Conservation (phyloP, 2,113 vertebrate species). For the Odontophorus gujanensis region DNA sequence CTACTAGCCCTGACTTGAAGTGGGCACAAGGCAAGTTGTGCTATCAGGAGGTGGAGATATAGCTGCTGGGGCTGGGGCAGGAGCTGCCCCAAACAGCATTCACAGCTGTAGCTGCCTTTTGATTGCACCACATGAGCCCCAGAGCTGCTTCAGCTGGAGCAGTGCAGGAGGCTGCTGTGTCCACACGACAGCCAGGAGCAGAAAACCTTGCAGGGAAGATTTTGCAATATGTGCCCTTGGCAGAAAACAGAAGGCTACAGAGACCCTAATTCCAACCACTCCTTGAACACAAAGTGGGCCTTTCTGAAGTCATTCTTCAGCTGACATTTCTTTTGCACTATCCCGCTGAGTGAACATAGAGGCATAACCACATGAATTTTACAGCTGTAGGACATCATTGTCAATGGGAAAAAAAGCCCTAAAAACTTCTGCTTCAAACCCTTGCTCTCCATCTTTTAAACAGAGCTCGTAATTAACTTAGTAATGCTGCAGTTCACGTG, state of each 20-base stretch:
- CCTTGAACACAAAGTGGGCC: not conserved
- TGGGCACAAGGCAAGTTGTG: not conserved
- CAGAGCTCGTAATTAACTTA: not conserved
- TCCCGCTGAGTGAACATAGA: not conserved
- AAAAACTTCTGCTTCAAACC: not conserved
- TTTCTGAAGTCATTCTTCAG: constrained; percentile 16
- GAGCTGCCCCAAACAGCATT: not conserved
- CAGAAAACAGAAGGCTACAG: not conserved
- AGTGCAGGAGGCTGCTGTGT: not conserved
- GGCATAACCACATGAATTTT: constrained; percentile 33
- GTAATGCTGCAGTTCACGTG: not conserved
- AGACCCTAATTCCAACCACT: not conserved
- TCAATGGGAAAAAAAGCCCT: not conserved
- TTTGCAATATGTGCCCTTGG: not conserved
- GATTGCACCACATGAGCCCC: not conserved
- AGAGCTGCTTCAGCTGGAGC: not conserved
- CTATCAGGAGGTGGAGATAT: not conserved
- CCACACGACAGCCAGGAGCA: not conserved
- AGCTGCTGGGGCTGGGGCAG: not conserved
- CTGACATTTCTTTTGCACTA: not conserved
- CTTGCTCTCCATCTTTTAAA: not conserved
- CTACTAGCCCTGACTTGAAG: not conserved
- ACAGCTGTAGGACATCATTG: constrained; percentile 34
- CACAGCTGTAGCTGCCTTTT: not conserved
- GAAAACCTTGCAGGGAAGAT: not conserved